Percentiles rank a stretch among this genome's conserved stretches.
These are phyloP conservation scores for Zaprionus ornatus DNA, from an alignment of 1,140 invertebrate genomes.

Conservation along the genomic window DNA sequence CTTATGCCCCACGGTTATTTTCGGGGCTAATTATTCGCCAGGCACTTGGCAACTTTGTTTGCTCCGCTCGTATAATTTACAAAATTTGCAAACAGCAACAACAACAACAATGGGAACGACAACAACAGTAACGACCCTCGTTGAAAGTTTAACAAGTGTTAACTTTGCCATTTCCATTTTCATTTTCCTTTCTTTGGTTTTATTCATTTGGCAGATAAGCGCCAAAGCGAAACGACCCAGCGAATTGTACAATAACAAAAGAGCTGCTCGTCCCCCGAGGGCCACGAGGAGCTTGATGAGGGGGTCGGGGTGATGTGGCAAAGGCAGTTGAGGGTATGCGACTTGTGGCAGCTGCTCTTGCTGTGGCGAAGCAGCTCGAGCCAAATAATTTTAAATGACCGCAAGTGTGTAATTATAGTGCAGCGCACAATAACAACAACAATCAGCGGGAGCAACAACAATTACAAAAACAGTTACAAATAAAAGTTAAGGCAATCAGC, in stretches of 20 bases:
- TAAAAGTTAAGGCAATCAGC: slow-evolving; percentile 66
- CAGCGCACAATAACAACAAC: slow-evolving; percentile 70
- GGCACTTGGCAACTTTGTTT: slow-evolving; percentile 79
- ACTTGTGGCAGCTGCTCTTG: slow-evolving; percentile 56
- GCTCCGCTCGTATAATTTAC: slow-evolving; percentile 68
- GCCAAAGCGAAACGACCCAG: slow-evolving; percentile 57
- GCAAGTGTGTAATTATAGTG: slow-evolving; percentile 81
- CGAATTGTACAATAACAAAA: slow-evolving; percentile 45
- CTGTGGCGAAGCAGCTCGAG: slow-evolving; percentile 52
- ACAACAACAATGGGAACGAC: slow-evolving; percentile 18
- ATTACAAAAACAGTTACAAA: slow-evolving; percentile 52
- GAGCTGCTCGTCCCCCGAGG: neutral
- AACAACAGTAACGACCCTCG: slow-evolving; percentile 49
- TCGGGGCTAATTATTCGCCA: slow-evolving; percentile 75
- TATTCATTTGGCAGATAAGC: slow-evolving; percentile 77
- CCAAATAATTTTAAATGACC: slow-evolving; percentile 81
- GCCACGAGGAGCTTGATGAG: neutral
- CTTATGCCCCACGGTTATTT: slow-evolving; percentile 79
- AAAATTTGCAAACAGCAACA: slow-evolving; percentile 50
- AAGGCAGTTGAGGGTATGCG: slow-evolving; percentile 13
- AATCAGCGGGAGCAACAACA: slow-evolving; percentile 34
- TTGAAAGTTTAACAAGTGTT: slow-evolving; percentile 82
- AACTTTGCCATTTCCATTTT: slow-evolving; percentile 80
- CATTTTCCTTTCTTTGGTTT: slow-evolving; percentile 73
- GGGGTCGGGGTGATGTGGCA: neutral